Evolutionary conservation across 1,140 invertebrate species (phyloP).

Genomic region (Elymnias hypermnestra): DNA sequence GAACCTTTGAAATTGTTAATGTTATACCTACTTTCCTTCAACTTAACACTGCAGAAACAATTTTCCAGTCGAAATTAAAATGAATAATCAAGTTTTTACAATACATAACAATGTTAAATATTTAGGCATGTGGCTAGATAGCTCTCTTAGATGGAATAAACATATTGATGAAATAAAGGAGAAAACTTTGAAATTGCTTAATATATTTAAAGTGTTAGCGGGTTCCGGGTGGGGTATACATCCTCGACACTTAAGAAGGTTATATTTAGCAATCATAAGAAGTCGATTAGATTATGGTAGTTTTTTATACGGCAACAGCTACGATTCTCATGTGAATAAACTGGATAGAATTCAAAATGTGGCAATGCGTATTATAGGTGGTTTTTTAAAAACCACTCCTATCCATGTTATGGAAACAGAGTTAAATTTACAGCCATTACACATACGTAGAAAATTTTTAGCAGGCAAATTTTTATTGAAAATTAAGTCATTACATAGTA

Average conservation of each 20-base stretch:
- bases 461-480: not conserved
- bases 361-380: not conserved
- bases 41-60: too few species aligned
- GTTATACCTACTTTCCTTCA: too few species aligned
- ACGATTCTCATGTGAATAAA: constrained; percentile 14
- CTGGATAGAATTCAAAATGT: constrained; percentile 24
- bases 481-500: too few species aligned
- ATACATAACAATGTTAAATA: constrained; percentile 9
- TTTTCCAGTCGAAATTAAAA: too few species aligned
- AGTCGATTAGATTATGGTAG: constrained; percentile 19
- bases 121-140: constrained; percentile 6
- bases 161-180: constrained; percentile 2
- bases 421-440: constrained; percentile 15
- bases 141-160: not conserved
- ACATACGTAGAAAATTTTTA: constrained; percentile 18
- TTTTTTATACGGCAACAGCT: constrained; percentile 16
- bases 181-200: constrained; percentile 2
- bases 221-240: constrained; percentile 6
- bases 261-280: constrained; percentile 18
- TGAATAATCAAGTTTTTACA: too few species aligned
- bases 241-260: constrained; percentile 5
- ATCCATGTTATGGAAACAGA: constrained; percentile 23
- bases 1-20: too few species aligned
- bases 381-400: constrained; percentile 23
- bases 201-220: constrained; percentile 1